Conservation (phyloP, 1,140 invertebrate genomes). For the Macrosteles quadrilineatus region DNA sequence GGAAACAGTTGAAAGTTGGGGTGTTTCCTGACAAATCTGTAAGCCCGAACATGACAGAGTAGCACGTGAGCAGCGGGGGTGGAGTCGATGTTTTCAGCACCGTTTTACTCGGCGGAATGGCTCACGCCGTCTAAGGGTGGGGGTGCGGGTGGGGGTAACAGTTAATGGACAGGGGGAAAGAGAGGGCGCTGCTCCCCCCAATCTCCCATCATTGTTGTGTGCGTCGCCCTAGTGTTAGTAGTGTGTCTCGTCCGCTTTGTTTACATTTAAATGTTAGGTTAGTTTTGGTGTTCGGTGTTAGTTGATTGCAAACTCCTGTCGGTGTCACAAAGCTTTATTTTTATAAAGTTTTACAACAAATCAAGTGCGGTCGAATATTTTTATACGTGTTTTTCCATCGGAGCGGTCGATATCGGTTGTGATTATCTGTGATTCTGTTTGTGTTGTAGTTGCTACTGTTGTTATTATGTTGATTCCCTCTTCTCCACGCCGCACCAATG, state of each 20-base stretch:
- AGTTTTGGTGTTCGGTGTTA: constrained; percentile 20
- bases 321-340: neutral
- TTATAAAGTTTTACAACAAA: neutral
- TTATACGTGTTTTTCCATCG: neutral
- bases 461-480: neutral
- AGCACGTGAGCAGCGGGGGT: too few relatives aligned
- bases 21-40: too few relatives aligned
- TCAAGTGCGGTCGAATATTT: neutral
- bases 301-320: neutral
- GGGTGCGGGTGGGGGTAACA: neutral
- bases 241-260: constrained; percentile 13
- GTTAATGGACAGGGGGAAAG: constrained; percentile 5
- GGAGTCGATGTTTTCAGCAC: constrained; percentile 15
- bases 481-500: neutral
- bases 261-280: constrained; percentile 24
- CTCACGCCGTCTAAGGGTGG: neutral
- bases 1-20: too few relatives aligned
- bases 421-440: neutral
- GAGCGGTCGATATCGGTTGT: neutral
- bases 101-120: neutral
- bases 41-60: too few relatives aligned
- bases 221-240: constrained; percentile 11
- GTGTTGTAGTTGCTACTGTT: neutral
- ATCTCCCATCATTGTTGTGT: constrained; percentile 12
- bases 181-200: neutral